phyloP scores from a whole-genome alignment of 1,140 invertebrate species.

The Aphidius ervi region DNA sequence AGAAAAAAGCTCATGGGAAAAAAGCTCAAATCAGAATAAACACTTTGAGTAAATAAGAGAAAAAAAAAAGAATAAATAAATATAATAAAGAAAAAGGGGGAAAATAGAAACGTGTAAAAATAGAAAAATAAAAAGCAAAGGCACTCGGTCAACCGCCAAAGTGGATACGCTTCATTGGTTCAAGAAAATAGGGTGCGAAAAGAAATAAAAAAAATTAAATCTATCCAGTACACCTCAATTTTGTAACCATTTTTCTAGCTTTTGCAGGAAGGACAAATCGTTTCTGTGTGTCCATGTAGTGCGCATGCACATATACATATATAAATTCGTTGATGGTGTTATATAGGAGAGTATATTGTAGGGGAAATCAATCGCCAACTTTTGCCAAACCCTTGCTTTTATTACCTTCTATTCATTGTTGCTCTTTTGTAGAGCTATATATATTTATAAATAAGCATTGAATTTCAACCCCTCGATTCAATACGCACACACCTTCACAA shows the following conservation, averaged over 20 bases:
- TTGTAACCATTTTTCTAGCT: constrained; percentile 7
- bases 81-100: background rate
- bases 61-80: constrained; percentile 9
- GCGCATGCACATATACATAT: background rate
- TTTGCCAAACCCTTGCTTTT: background rate
- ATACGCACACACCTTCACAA: too few species aligned
- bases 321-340: background rate
- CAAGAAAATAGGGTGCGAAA: background rate
- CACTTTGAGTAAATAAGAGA: background rate
- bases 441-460: too few species aligned
- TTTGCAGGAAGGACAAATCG: background rate
- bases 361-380: constrained; percentile 33
- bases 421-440: constrained; percentile 2
- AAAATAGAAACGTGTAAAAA: constrained; percentile 3
- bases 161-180: constrained; percentile 15
- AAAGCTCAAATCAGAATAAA: background rate
- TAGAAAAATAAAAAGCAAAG: constrained; percentile 9
- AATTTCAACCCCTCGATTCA: too few species aligned
- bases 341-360: constrained; percentile 17
- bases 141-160: constrained; percentile 17
- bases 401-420: constrained; percentile 1
- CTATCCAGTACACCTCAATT: constrained; percentile 17
- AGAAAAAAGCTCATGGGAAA: constrained; percentile 1
- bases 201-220: background rate
- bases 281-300: background rate